Base-by-base conservation (phyloP, 2,888 invertebrate species). In the Himalopsyche kuldschensis region DNA sequence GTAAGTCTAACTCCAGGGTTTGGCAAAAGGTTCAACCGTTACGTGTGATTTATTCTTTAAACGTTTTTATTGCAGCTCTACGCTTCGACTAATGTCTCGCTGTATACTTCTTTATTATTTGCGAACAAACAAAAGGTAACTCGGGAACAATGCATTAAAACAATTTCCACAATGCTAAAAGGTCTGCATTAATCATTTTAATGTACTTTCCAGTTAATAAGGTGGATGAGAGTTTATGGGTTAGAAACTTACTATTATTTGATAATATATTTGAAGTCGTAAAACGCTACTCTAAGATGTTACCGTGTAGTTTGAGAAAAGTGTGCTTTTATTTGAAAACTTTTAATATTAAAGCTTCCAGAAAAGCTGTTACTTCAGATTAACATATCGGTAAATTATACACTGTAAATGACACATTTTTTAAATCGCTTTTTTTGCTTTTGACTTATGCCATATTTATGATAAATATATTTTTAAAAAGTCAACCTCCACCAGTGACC, bases 41-140 rank as follows among this genome's bases (percentile, higher is more conserved):
- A 75, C 81, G 83, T 77, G 83, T 85, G 85, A 85, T 85, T 85
- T 85, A 85, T 85, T 83, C 84, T 81, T 83, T 81, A 85, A 85
- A 84, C 84, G 85, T 85, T 85, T 85, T 85, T 85, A 85, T 85
- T 85, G 84, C 84, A 78, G 84, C 82, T 79, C 84, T 30, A 78
- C 80, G 83, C 82, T 78, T 55, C 80, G 77, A 85, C 82, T 85
- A 85, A 85, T 84, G 82, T 75, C 78, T 76, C 81, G 55, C 81
- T 81, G 79, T 84, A 81, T 78, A 81, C 81, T 30, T 75, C 79
- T 84, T 84, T 84, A 84, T 84, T 81, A 81, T 81, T 69, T 55
- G 55, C 55, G 55, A 55, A 55, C 55, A 55, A 55, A 55, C 31
- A 55, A 55, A n/a, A 55, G 55, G 55, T 55, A 55, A 55, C 55